Percentiles rank a stretch among this genome's conserved stretches.
Evolutionary conservation across 1,140 invertebrate species (phyloP).

Genomic region (Tetramorium parvispinum): DNA sequence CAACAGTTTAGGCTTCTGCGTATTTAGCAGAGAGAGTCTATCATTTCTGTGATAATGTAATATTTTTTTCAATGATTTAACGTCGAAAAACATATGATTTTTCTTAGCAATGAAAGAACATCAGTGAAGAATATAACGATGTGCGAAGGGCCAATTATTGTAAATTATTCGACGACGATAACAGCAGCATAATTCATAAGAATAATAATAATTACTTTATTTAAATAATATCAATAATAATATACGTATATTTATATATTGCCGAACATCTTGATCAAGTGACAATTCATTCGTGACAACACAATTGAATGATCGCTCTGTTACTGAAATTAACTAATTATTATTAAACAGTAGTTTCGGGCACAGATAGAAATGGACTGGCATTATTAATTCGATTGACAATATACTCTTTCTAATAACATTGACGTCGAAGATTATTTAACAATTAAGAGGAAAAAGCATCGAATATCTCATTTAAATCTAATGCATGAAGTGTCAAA

Average conservation of each 20-base stretch:
- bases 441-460: slow-evolving; percentile 47
- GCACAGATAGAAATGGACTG: slow-evolving; percentile 59
- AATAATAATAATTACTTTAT: slow-evolving; percentile 79
- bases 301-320: slow-evolving; percentile 59
- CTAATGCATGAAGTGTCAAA: slow-evolving; percentile 40
- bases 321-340: slow-evolving; percentile 60
- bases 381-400: background rate
- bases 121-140: background rate
- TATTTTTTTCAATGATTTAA: slow-evolving; percentile 15
- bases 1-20: slow-evolving; percentile 33
- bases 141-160: background rate
- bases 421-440: slow-evolving; percentile 34
- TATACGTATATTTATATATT: slow-evolving; percentile 69
- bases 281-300: slow-evolving; percentile 70
- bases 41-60: slow-evolving; percentile 2
- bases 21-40: background rate
- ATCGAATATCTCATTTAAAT: slow-evolving; percentile 35
- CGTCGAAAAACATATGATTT: background rate
- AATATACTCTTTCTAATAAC: slow-evolving; percentile 35
- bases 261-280: slow-evolving; percentile 70
- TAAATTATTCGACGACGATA: slow-evolving; percentile 47
- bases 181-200: slow-evolving; percentile 64
- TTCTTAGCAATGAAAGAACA: background rate
- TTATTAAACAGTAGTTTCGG: slow-evolving; percentile 31
- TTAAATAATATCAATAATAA: slow-evolving; percentile 77